Conservation (phyloP, 2,797 vertebrate genomes). For the Erethizon dorsatum region DNA sequence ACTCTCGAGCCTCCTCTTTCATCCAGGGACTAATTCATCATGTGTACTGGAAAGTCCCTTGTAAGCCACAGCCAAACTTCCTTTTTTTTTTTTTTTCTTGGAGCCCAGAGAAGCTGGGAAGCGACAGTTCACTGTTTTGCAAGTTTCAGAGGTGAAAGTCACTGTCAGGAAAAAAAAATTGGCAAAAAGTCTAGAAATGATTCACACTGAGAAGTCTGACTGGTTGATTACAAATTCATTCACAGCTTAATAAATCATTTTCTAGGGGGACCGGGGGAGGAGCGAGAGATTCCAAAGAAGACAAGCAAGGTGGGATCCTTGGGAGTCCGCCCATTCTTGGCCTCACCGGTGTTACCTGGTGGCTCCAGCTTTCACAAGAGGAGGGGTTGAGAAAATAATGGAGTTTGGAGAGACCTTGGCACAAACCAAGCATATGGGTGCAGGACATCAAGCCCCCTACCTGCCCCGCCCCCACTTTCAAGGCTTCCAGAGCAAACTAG, state of each 20-base stretch:
- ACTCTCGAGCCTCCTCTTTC: constrained; percentile 17
- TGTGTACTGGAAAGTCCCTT: constrained; percentile 75
- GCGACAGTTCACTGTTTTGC: constrained; percentile 63
- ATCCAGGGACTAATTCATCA: constrained; percentile 57
- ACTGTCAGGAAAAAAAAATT: constrained; percentile 65
- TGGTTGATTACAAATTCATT: constrained; percentile 78
- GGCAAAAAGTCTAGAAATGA: constrained; percentile 79
- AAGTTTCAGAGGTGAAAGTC: constrained; percentile 82
- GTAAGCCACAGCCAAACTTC: constrained; percentile 43
- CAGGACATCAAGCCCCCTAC: background rate
- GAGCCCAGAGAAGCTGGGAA: constrained; percentile 63
- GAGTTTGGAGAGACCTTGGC: constrained; percentile 47
- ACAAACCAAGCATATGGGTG: background rate
- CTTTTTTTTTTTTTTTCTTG: background rate
- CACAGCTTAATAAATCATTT: constrained; percentile 75
- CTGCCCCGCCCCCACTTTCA: background rate
- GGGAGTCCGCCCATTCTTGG: background rate
- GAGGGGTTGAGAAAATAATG: background rate
- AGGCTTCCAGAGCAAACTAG: background rate
- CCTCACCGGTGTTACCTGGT: background rate
- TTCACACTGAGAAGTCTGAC: constrained; percentile 78
- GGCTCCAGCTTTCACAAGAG: background rate
- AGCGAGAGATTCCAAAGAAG: background rate
- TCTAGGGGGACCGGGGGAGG: background rate
- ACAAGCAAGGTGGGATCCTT: background rate